Conservation (phyloP, 2,888 invertebrate genomes). For the Hydraecia micacea region DNA sequence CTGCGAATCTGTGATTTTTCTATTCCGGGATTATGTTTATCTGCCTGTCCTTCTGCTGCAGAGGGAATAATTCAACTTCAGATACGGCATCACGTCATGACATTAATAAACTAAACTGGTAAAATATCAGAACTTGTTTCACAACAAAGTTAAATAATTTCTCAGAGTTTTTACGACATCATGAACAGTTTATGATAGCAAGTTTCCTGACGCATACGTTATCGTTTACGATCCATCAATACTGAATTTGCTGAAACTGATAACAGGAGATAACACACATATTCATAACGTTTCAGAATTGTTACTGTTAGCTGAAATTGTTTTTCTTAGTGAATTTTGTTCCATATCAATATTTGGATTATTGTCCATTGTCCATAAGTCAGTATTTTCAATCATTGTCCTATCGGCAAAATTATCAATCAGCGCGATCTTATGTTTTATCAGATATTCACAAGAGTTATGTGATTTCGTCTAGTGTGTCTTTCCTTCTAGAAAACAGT, state of each 20-base stretch:
- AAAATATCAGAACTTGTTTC: slow-evolving; percentile 39
- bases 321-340: neutral
- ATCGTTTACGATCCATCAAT: slow-evolving; percentile 55
- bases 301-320: neutral
- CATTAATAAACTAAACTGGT: slow-evolving; percentile 32
- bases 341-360: neutral
- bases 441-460: slow-evolving; percentile 7
- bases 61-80: slow-evolving; percentile 13
- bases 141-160: slow-evolving; percentile 34
- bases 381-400: neutral
- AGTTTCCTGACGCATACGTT: slow-evolving; percentile 47
- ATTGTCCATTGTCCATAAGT: neutral
- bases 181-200: slow-evolving; percentile 44
- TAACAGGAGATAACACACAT: slow-evolving; percentile 33
- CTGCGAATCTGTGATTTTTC: no score
- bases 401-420: neutral
- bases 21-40: no score
- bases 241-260: slow-evolving; percentile 39
- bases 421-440: slow-evolving; percentile 5
- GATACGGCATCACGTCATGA: slow-evolving; percentile 2
- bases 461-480: slow-evolving; percentile 10
- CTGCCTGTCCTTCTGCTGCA: no score
- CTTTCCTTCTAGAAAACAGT: slow-evolving; percentile 13
- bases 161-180: slow-evolving; percentile 33
- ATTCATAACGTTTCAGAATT: neutral